Percentiles rank a stretch among this genome's conserved stretches.
Conservation (phyloP, 2,113 vertebrate species). For the Cyrtonyx montezumae region DNA sequence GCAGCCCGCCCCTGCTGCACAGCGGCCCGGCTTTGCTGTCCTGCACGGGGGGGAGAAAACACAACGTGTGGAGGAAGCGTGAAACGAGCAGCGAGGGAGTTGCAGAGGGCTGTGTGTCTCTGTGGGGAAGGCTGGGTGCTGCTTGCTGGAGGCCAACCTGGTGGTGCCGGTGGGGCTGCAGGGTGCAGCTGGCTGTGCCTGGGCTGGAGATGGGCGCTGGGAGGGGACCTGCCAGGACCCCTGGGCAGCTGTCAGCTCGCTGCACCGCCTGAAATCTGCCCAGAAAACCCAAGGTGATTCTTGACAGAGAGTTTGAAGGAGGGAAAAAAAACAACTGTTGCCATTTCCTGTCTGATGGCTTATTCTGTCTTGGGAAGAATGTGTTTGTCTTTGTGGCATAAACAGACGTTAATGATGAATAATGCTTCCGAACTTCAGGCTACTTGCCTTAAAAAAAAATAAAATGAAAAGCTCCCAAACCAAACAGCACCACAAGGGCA, state of each 20-base stretch:
- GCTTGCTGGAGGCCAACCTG: neutral
- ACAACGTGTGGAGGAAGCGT: slow-evolving; percentile 1
- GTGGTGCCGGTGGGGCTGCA: neutral
- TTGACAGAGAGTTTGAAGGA: slow-evolving; percentile 35
- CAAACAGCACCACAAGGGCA: slow-evolving; percentile 12
- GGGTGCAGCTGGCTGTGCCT: neutral
- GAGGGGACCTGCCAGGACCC: neutral
- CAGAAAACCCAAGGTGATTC: slow-evolving; percentile 23
- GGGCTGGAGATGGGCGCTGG: neutral
- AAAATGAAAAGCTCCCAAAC: slow-evolving; percentile 51
- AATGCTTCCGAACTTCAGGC: slow-evolving; percentile 30
- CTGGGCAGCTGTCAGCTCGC: neutral
- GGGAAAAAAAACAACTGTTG: neutral
- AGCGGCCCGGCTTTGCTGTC: neutral
- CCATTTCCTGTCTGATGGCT: slow-evolving; percentile 60
- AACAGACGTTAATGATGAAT: slow-evolving; percentile 48
- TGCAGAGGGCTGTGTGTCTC: slow-evolving; percentile 30
- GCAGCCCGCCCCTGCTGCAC: neutral
- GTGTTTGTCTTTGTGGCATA: neutral
- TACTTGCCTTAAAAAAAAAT: slow-evolving; percentile 49
- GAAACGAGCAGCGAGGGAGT: slow-evolving; percentile 49
- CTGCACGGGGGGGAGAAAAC: neutral
- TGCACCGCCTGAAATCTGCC: neutral
- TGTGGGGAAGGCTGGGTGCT: neutral
- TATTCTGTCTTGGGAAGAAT: slow-evolving; percentile 42